A percentile compares a stretch with the other conserved stretches of the same genome.
Conservation (phyloP, 2,888 invertebrate genomes). For the Trissolcus brochymenae region DNA sequence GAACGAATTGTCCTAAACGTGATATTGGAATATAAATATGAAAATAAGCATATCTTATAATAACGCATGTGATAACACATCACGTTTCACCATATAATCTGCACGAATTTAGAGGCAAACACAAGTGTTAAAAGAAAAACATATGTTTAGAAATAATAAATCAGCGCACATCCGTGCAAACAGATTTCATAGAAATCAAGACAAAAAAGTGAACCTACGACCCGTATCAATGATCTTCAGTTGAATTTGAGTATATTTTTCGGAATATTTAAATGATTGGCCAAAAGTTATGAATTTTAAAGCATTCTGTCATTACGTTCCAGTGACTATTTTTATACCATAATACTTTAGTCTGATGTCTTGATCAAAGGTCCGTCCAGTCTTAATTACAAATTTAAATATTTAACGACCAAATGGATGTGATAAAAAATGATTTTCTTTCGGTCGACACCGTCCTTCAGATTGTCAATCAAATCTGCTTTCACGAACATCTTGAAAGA, state of each 20-base stretch:
- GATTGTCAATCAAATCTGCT: slow-evolving; percentile 54
- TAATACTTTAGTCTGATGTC: slow-evolving; percentile 27
- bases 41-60: slow-evolving; percentile 45
- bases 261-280: not conserved
- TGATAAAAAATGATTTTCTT: slow-evolving; percentile 51
- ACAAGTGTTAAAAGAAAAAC: slow-evolving; percentile 27
- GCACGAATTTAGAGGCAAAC: slow-evolving; percentile 39
- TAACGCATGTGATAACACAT: slow-evolving; percentile 17
- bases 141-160: slow-evolving; percentile 27
- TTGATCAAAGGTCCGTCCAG: slow-evolving; percentile 45
- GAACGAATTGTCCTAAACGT: slow-evolving; percentile 27
- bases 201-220: too few species aligned
- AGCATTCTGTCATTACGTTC: slow-evolving; percentile 5
- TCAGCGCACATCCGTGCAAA: slow-evolving; percentile 2
- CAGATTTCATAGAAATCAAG: slow-evolving; percentile 1
- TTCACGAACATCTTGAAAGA: slow-evolving; percentile 28
- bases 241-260: too few species aligned
- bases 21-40: slow-evolving; percentile 40
- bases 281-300: slow-evolving; percentile 21
- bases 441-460: slow-evolving; percentile 40
- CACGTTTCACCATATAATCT: slow-evolving; percentile 38
- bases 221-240: too few species aligned
- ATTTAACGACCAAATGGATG: slow-evolving; percentile 41
- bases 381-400: slow-evolving; percentile 51
- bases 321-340: slow-evolving; percentile 13